A percentile compares a stretch with the other conserved stretches of the same genome.
These are phyloP conservation scores for Oriolus oriolus DNA, from an alignment of 2,113 vertebrate species.

Conservation along the genomic window DNA sequence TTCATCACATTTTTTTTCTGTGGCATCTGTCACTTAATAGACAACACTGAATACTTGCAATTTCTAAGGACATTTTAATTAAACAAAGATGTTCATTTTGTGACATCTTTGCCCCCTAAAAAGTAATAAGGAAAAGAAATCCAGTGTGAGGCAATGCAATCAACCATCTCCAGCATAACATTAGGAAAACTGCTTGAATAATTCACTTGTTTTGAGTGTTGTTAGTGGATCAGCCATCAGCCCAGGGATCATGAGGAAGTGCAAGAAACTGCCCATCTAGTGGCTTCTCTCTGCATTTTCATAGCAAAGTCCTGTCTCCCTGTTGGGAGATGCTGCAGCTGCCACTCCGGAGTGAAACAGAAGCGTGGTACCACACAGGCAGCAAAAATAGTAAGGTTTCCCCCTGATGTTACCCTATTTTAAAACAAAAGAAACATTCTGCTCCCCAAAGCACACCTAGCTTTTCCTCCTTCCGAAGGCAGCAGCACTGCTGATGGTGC, in stretches of 20 bases:
- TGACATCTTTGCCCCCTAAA: background rate
- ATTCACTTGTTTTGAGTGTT: constrained; percentile 36
- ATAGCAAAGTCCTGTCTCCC: background rate
- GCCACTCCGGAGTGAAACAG: background rate
- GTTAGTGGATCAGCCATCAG: constrained; percentile 6
- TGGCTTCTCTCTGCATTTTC: background rate
- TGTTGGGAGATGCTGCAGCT: background rate
- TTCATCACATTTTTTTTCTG: constrained; percentile 16
- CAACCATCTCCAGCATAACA: background rate
- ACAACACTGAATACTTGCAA: background rate
- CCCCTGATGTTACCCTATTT: background rate
- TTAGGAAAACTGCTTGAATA: constrained; percentile 50
- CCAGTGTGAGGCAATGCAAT: background rate
- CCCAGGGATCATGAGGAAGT: background rate
- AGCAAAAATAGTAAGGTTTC: background rate
- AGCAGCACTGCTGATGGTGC: background rate
- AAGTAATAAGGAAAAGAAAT: constrained; percentile 25
- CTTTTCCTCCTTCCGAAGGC: background rate
- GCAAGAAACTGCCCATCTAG: background rate
- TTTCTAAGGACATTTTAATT: constrained; percentile 9
- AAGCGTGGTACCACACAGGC: background rate
- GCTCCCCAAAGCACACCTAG: background rate
- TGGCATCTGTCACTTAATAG: background rate
- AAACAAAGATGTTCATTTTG: background rate
- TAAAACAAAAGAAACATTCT: background rate